Conservation (phyloP, 2,797 vertebrate species). For the Echeneis naucrates region DNA sequence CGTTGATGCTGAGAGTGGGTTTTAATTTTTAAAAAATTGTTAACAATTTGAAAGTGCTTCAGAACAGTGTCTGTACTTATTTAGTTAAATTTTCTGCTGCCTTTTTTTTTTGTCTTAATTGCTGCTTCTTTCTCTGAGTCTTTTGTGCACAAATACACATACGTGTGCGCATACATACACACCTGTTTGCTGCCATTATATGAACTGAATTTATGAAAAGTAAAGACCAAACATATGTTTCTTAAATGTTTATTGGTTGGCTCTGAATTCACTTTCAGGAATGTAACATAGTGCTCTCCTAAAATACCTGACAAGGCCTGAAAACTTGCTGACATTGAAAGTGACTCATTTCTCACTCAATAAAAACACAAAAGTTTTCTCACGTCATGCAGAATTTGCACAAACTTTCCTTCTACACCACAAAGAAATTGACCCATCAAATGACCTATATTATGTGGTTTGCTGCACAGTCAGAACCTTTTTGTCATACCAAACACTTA, state of each 20-base stretch:
- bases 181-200: background rate
- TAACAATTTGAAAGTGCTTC: background rate
- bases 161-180: background rate
- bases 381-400: background rate
- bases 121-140: background rate
- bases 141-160: background rate
- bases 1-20: background rate
- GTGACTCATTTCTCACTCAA: no score
- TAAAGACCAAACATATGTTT: background rate
- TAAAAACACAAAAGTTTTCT: background rate
- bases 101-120: constrained; percentile 5
- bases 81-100: constrained; percentile 5
- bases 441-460: constrained; percentile 9
- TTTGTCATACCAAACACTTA: constrained; percentile 13
- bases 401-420: background rate
- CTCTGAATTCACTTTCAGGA: background rate
- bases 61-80: constrained; percentile 12
- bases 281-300: background rate
- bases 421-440: background rate
- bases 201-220: constrained; percentile 1
- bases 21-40: constrained; percentile 15
- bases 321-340: background rate
- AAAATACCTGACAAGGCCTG: background rate
- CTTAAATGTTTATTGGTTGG: background rate
- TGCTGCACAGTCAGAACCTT: background rate